A percentile compares a stretch with the other conserved stretches of the same genome.
Conservation (phyloP, 2,797 vertebrate genomes). For the Dicrostonyx torquatus region DNA sequence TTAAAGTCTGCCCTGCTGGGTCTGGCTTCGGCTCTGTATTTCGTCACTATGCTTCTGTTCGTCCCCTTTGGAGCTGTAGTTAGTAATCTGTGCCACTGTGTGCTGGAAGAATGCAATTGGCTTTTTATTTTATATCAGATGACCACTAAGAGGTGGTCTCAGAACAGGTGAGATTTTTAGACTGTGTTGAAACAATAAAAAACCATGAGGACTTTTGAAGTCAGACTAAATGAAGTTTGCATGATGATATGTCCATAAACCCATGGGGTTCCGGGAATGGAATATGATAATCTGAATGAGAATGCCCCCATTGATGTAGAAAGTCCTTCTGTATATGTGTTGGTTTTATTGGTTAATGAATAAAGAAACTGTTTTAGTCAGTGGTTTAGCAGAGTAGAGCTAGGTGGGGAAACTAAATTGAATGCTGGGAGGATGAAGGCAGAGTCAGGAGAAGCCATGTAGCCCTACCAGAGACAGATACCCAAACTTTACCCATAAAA, state of each 20-base stretch:
- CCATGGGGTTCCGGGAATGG: neutral
- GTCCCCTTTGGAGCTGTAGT: neutral
- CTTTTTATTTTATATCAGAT: neutral
- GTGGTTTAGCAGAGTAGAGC: too few species aligned
- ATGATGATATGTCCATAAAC: neutral
- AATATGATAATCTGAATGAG: neutral
- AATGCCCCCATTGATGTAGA: neutral
- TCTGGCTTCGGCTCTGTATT: neutral
- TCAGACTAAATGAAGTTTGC: neutral
- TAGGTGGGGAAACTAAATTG: too few species aligned
- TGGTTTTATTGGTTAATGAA: too few species aligned
- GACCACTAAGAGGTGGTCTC: neutral
- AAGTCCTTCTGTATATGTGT: too few species aligned
- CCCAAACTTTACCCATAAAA: too few species aligned
- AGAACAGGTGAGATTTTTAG: neutral
- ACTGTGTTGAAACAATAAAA: neutral
- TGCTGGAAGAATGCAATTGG: neutral
- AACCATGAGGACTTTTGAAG: neutral
- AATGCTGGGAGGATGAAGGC: too few species aligned
- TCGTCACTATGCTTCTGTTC: neutral
- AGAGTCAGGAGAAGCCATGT: too few species aligned
- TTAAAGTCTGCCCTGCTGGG: neutral
- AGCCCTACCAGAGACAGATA: too few species aligned
- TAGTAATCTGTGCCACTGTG: neutral
- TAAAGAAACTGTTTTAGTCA: too few species aligned